Percentiles rank a stretch among this genome's conserved stretches.
Conservation (phyloP, 2,113 vertebrate genomes). For the Muscicapa adusta region DNA sequence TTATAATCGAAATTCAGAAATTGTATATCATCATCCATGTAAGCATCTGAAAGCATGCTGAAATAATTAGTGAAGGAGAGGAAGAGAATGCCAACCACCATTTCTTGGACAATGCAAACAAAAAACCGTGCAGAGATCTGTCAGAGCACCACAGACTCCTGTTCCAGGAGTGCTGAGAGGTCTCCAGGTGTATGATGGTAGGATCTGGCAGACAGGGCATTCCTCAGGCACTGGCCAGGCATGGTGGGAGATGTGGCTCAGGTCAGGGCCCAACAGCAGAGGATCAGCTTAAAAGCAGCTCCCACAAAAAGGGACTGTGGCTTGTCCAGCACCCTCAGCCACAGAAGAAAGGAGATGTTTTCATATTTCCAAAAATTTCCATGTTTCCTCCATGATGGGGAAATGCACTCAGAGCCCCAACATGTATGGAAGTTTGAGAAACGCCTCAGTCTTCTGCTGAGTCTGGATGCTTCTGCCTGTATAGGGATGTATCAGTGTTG, state of each 20-base stretch:
- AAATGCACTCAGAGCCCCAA: not conserved
- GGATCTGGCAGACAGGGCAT: not conserved
- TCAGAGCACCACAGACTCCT: accelerated
- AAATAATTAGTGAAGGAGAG: not conserved
- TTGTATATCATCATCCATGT: not conserved
- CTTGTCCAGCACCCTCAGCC: not conserved
- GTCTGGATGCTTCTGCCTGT: not conserved
- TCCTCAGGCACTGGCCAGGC: not conserved
- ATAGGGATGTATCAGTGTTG: too few species aligned
- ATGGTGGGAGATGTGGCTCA: not conserved
- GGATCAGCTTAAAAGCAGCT: not conserved
- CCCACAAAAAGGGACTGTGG: accelerated
- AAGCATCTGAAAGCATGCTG: not conserved
- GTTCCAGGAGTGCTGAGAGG: accelerated
- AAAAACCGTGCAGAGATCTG: not conserved
- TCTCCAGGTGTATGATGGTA: accelerated
- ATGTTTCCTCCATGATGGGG: not conserved
- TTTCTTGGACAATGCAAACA: not conserved
- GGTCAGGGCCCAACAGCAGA: accelerated
- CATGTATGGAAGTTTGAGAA: not conserved
- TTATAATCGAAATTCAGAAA: not conserved
- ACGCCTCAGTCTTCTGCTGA: accelerated
- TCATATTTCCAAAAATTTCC: not conserved
- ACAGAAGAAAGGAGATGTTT: not conserved
- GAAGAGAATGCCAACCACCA: not conserved